Evolutionary conservation across 92 coral and sea anemone species (phyloP), one percentile per base, ranked within the genome.

Genomic region (Meandrina meandrites): DNA sequence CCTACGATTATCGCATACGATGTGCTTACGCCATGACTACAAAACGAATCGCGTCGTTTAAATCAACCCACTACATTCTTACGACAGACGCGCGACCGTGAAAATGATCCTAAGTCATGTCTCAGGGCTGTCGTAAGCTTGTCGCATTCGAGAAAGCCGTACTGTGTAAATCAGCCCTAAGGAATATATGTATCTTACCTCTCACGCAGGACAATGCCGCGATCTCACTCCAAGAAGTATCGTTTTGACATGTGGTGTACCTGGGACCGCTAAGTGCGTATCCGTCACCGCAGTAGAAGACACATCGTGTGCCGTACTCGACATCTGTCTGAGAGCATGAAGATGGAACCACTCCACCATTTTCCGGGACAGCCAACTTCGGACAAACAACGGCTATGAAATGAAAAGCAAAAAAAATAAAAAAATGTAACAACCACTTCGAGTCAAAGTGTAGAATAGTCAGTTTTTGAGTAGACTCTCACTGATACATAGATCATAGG

Each of bases 231-330:
- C 99, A 97, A 7, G 91, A 78, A 47, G 88, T 90, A 70, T 95
- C 91, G 71, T 90, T 91, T 88, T 94, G 96, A 79, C 99, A 97
- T 24, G 94, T 87, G 34, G 96, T 94, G 90, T 95, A 97, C 30
- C 99, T 80, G 21, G 98, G 98, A 27, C 99, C 99, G 0, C 96
- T 88, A 30, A 93, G 87, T 75, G 93, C 97, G 91, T 97, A 97
- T 1, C 99, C 98, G 66, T 88, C 93, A 54, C 82, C 76, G 75
- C 99, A 97, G 88, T 93, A 92, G 93, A 86, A 95, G 37, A 97
- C 99, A 40, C 96, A 94, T 8, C 99, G 95, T 87, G 89, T 92
- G 18, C 99, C 99, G 85, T 95, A 93, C 50, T 97, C 99, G 62
- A 93, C 94, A 88, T 94, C 96, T 69, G 93, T 89, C 84, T 87